These are phyloP conservation scores for Epizoanthus illoricatus DNA, from an alignment of 92 coral and sea anemone species.

Conservation along the genomic window DNA sequence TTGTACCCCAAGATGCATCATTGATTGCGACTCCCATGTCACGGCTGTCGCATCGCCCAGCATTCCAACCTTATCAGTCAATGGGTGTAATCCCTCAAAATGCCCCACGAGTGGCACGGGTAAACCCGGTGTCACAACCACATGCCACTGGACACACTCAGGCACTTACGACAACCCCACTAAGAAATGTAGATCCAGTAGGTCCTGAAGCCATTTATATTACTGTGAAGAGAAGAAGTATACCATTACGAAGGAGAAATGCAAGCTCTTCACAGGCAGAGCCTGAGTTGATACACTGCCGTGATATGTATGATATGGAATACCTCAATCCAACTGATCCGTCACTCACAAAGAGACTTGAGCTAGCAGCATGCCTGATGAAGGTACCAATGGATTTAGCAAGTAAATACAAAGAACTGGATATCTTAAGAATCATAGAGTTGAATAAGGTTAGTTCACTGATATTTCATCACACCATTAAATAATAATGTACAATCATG, in stretches of 20 bases:
- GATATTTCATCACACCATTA: background rate
- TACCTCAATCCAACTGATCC: slow-evolving; percentile 45
- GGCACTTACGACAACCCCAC: slow-evolving; percentile 8
- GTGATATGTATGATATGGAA: slow-evolving; percentile 35
- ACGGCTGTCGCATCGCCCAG: background rate
- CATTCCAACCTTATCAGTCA: slow-evolving; percentile 17
- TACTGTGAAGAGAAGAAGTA: slow-evolving; percentile 22
- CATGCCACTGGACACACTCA: background rate
- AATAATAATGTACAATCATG: too few relatives aligned
- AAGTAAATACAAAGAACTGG: slow-evolving; percentile 70
- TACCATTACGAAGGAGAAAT: background rate
- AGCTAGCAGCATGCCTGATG: slow-evolving; percentile 36
- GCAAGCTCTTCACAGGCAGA: slow-evolving; percentile 13
- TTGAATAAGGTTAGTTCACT: slow-evolving; percentile 62
- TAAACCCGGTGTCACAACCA: slow-evolving; percentile 26
- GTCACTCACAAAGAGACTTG: slow-evolving; percentile 35
- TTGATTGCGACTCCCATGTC: background rate
- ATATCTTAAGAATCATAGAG: slow-evolving; percentile 57
- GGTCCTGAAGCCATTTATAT: background rate
- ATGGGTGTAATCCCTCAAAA: background rate
- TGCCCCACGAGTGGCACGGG: slow-evolving; percentile 11
- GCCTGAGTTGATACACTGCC: slow-evolving; percentile 2
- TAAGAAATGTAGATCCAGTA: background rate
- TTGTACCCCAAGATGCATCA: slow-evolving; percentile 14
- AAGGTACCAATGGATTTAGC: slow-evolving; percentile 38